Base-by-base conservation (phyloP, 1,140 invertebrate genomes). In the Neoseiulus cucumeris region DNA sequence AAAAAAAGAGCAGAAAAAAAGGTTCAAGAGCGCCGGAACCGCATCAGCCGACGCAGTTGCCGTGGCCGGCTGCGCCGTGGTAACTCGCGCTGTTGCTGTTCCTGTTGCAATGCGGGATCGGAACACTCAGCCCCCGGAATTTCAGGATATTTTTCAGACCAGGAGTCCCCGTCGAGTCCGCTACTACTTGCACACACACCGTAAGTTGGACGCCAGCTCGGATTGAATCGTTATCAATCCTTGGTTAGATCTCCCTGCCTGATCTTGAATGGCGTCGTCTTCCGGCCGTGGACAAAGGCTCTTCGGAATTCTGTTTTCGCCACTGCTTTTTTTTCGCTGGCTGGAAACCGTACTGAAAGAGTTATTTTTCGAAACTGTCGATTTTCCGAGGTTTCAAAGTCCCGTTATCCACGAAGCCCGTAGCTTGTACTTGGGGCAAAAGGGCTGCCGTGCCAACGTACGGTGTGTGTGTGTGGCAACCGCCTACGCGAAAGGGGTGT, bases 101-200 rank as follows among this genome's bases (percentile, higher is more conserved):
- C 22, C 51, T 59, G 22, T 59, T 25, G 4, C 33, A 4, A 39
- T 39, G 33, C 33, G 33, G 33, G 33, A 39, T 39, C 4, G 33
- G 33, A 39, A 39, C 33, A 39, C 33, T 39, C 33, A 39, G 33
- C 33, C 33, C 4, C 33, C 51, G 51, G 14, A 59, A 59, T 59
- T 59, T 59, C 51, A 59, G 51, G 51, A 25, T 25, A 59, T 59
- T 59, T 59, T 59, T 59, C 22, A 59, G 51, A 25, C 51, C 22
- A 59, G 22, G 22, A 59, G 51, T 33, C 51, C 51, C 22, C 51
- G 22, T 20, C 33, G 51, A 59, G 51, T 59, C 22, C 51, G 51
- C 51, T 59, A 20, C 51, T 25, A 25, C 51, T 59, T 59, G 51
- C 51, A 59, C 51, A 59, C 51, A 59, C 51, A 59, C 51, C 51